phyloP scores from a whole-genome alignment of 2,888 invertebrate genomes.

The Diogma glabrata region DNA sequence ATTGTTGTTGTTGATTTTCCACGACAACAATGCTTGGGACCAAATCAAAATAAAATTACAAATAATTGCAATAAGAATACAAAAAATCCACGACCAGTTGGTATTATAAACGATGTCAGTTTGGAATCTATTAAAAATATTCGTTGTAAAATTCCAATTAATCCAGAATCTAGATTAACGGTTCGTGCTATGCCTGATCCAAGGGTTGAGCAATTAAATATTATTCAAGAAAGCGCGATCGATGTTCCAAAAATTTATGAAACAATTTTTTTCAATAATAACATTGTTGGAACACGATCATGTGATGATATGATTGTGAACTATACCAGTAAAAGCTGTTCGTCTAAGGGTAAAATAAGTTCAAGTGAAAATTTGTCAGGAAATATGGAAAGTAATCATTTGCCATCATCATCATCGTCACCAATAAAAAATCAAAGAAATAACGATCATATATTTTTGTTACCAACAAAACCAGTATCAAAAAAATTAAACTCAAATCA shows the following conservation, averaged over 20 bases:
- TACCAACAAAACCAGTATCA: constrained; percentile 17
- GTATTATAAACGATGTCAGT: constrained; percentile 14
- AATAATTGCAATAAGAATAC: neutral
- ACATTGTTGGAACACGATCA: constrained; percentile 36
- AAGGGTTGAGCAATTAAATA: constrained; percentile 21
- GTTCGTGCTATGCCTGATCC: constrained; percentile 57
- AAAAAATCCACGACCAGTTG: constrained; percentile 11
- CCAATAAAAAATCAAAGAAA: constrained; percentile 18
- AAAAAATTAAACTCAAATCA: constrained; percentile 16
- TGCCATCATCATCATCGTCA: constrained; percentile 17
- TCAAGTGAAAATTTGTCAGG: neutral
- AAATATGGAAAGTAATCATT: neutral
- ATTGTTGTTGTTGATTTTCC: constrained; percentile 68
- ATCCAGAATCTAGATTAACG: constrained; percentile 37
- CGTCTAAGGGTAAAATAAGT: no score
- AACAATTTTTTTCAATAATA: constrained; percentile 37
- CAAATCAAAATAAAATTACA: neutral
- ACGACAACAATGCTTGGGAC: constrained; percentile 22
- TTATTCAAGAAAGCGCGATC: constrained; percentile 28
- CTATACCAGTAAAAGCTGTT: no score
- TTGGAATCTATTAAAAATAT: constrained; percentile 13
- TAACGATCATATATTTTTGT: constrained; percentile 35
- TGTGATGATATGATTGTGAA: constrained; percentile 42
- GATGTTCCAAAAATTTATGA: constrained; percentile 32
- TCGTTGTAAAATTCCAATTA: constrained; percentile 8